phyloP scores from a whole-genome alignment of 1,140 invertebrate species.

The Hyposmocoma kahamanoa region DNA sequence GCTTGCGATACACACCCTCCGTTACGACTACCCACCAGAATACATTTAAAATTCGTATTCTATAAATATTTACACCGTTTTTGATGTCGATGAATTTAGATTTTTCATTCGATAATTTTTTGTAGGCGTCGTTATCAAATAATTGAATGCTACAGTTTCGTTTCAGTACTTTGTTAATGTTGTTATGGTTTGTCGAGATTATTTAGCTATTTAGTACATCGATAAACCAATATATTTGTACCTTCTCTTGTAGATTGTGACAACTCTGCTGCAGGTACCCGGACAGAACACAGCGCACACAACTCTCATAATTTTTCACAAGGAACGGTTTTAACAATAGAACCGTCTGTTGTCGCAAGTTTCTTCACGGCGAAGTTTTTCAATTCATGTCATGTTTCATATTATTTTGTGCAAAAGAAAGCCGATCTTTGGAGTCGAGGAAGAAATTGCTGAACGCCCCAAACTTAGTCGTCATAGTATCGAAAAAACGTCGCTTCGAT shows the following conservation, averaged over 20 bases:
- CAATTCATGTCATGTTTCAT: slow-evolving; percentile 50
- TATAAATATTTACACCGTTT: slow-evolving; percentile 30
- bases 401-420: slow-evolving; percentile 41
- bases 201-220: too few species aligned
- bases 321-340: slow-evolving; percentile 24
- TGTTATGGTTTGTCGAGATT: too few species aligned
- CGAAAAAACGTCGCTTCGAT: slow-evolving; percentile 25
- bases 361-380: slow-evolving; percentile 40
- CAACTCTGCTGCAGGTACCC: too few species aligned
- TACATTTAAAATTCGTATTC: slow-evolving; percentile 40
- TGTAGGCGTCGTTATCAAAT: too few species aligned
- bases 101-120: slow-evolving; percentile 6
- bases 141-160: too few species aligned
- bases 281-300: too few species aligned
- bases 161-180: too few species aligned
- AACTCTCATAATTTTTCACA: slow-evolving; percentile 8
- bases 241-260: too few species aligned
- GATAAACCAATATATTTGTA: too few species aligned
- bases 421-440: slow-evolving; percentile 38
- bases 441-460: slow-evolving; percentile 35
- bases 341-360: slow-evolving; percentile 24
- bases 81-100: slow-evolving; percentile 20
- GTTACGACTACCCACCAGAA: slow-evolving; percentile 23
- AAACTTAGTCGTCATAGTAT: slow-evolving; percentile 32
- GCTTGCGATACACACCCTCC: slow-evolving; percentile 36